Percentiles rank a stretch among this genome's conserved stretches.
phyloP scores from a whole-genome alignment of 2,113 vertebrate genomes.

The Lamprotornis superbus region DNA sequence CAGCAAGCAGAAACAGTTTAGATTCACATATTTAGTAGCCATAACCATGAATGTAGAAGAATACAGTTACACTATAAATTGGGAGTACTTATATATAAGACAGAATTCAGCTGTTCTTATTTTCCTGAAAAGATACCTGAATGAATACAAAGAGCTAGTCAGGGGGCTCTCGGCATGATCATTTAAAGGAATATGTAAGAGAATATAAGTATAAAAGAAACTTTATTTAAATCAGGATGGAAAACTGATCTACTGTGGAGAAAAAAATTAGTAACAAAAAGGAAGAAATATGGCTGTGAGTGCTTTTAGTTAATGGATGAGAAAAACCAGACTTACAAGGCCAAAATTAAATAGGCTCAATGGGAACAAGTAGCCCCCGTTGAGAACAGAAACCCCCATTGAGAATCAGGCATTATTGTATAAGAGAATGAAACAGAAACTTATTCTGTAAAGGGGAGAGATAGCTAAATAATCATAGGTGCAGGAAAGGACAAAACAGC shows the following conservation, averaged over 20 bases:
- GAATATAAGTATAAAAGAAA: not conserved
- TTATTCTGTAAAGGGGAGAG: not conserved
- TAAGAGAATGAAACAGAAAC: not conserved
- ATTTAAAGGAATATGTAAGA: not conserved
- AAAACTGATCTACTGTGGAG: not conserved
- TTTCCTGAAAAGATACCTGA: not conserved
- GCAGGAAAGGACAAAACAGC: not conserved
- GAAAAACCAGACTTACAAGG: not conserved
- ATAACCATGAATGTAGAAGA: not conserved
- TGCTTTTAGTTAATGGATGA: not conserved
- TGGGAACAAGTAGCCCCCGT: not conserved
- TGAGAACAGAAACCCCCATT: rapidly evolving
- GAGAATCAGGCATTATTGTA: not conserved
- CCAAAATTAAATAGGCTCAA: not conserved
- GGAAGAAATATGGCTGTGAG: not conserved
- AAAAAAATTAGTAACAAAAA: not conserved
- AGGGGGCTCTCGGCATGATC: not conserved
- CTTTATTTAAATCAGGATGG: not conserved
- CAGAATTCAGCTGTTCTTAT: not conserved
- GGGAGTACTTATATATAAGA: not conserved
- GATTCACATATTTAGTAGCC: not conserved
- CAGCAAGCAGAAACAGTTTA: not conserved
- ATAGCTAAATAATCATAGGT: not conserved
- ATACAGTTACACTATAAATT: not conserved
- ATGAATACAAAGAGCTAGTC: not conserved